Percentiles rank a stretch among this genome's conserved stretches.
Conservation (phyloP, 2,888 invertebrate genomes). For the Agapetus fuscipes region DNA sequence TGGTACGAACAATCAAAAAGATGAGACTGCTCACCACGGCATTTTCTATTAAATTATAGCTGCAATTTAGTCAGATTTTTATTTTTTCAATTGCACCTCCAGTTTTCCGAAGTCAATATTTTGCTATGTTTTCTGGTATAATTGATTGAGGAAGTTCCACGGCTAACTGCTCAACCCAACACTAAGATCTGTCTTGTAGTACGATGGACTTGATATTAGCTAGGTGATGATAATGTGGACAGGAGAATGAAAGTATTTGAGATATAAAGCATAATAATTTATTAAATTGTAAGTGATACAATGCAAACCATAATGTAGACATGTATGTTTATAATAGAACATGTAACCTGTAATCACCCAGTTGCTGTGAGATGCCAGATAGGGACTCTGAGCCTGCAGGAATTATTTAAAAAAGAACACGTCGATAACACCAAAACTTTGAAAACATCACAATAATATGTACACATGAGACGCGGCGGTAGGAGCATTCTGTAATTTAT, state of each 20-base stretch:
- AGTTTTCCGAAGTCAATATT: too few species aligned
- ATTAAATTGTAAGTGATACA: conserved; percentile 21
- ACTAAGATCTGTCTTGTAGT: too few species aligned
- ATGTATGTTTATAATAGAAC: conserved; percentile 5
- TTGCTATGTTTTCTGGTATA: too few species aligned
- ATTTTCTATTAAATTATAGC: too few species aligned
- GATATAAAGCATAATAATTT: conserved; percentile 22
- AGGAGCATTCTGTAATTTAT: conserved; percentile 8
- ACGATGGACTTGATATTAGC: too few species aligned
- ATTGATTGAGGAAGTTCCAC: too few species aligned
- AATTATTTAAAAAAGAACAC: conserved; percentile 5
- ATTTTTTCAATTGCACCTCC: too few species aligned
- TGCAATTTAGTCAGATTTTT: too few species aligned
- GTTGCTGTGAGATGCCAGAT: not conserved
- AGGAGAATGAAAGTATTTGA: conserved; percentile 2
- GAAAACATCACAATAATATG: conserved; percentile 19
- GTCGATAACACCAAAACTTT: conserved; percentile 16
- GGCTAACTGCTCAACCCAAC: too few species aligned
- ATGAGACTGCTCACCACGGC: too few species aligned
- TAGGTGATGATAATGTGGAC: not conserved
- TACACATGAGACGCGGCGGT: conserved; percentile 18
- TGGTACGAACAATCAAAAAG: too few species aligned
- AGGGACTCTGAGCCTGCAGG: not conserved
- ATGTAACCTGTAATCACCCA: not conserved
- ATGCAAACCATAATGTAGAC: conserved; percentile 19